These are phyloP conservation scores for Delichon dasypus DNA, from an alignment of 2,797 vertebrate genomes.

Conservation along the genomic window DNA sequence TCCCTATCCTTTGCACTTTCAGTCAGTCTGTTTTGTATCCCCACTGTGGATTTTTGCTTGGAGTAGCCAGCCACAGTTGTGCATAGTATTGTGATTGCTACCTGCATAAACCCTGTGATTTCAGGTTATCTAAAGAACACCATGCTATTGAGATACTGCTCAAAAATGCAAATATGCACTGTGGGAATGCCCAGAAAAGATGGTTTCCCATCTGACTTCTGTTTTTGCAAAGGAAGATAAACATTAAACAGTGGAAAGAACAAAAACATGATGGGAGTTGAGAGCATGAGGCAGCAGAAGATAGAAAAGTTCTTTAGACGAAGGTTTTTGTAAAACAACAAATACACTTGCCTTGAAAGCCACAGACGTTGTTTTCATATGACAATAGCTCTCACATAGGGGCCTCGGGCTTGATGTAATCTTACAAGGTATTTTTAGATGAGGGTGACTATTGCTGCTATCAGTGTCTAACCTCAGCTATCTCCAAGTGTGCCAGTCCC, in stretches of 20 bases:
- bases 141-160: not conserved
- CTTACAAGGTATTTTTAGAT: slow-evolving; percentile 51
- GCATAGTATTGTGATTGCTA: slow-evolving; percentile 22
- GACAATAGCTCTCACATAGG: not conserved
- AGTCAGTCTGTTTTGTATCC: not conserved
- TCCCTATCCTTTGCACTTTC: not conserved
- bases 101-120: slow-evolving; percentile 38
- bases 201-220: slow-evolving; percentile 21
- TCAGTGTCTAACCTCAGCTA: slow-evolving; percentile 36
- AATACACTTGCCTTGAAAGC: not conserved
- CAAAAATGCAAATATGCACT: slow-evolving; percentile 57
- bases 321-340: not conserved
- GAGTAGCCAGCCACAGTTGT: not conserved
- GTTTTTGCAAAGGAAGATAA: slow-evolving; percentile 39
- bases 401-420: not conserved
- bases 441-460: not conserved
- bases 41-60: not conserved
- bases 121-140: slow-evolving; percentile 45
- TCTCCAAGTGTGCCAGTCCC: not conserved
- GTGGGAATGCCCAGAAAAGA: slow-evolving; percentile 52
- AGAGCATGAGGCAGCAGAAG: not conserved
- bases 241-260: slow-evolving; percentile 31
- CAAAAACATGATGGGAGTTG: not conserved
- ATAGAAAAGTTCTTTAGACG: not conserved
- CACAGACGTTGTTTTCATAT: slow-evolving; percentile 1